Evolutionary conservation across 2,113 vertebrate species (phyloP).

Genomic region (Lathamus discolor): DNA sequence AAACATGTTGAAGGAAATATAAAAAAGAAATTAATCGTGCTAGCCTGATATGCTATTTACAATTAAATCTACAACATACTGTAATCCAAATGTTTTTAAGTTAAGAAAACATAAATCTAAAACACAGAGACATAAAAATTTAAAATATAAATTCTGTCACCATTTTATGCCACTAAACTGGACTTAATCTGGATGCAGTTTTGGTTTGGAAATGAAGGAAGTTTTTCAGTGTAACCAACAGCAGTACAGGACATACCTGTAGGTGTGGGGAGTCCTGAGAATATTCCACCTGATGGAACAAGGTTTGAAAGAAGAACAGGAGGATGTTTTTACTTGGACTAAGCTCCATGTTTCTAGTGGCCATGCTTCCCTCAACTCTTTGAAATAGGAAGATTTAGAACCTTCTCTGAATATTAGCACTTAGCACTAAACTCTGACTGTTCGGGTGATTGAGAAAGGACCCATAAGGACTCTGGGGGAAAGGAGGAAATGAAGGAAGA

Average conservation of each 20-base stretch:
- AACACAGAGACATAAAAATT: not conserved
- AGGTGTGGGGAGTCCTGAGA: not conserved
- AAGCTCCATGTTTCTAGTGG: rapidly evolving
- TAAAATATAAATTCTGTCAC: not conserved
- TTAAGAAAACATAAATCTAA: not conserved
- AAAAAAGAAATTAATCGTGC: not conserved
- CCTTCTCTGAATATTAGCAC: not conserved
- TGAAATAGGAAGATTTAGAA: not conserved
- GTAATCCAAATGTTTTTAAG: not conserved
- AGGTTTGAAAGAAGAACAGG: not conserved
- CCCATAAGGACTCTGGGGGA: rapidly evolving
- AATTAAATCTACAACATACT: not conserved
- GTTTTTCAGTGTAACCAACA: not conserved
- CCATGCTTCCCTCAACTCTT: not conserved
- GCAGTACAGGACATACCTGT: rapidly evolving
- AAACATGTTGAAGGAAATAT: not conserved
- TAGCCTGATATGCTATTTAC: not conserved
- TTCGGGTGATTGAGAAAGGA: not conserved
- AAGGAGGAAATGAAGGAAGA: not conserved
- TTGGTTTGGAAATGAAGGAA: not conserved
- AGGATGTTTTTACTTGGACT: not conserved
- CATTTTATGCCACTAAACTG: not conserved
- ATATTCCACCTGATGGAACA: not conserved
- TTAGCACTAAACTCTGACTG: not conserved
- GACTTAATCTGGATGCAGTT: not conserved